phyloP scores from a whole-genome alignment of 37 sponge, comb jelly and placozoan genomes.

The Aplysina aerophoba region DNA sequence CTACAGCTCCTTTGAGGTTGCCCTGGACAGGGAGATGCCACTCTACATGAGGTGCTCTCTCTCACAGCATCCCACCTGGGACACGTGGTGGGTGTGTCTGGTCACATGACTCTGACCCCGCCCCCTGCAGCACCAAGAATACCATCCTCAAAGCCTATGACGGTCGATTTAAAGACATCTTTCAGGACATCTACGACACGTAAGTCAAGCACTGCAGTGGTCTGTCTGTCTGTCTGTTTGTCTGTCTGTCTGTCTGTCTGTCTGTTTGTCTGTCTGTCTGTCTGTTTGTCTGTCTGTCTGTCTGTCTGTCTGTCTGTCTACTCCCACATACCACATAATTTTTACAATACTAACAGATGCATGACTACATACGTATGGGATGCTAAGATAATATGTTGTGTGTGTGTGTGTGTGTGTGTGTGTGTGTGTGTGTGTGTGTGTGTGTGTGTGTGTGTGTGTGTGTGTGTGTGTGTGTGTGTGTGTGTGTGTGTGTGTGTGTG shows the following conservation, averaged over 20 bases:
- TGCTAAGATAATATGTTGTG: neutral
- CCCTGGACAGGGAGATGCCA: slow-evolving; percentile 84
- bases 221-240: neutral
- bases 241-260: slow-evolving; percentile 26
- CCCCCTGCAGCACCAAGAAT: slow-evolving; percentile 83
- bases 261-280: slow-evolving; percentile 37
- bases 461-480: slow-evolving; percentile 38
- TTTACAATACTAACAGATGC: no score
- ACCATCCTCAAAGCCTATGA: slow-evolving; percentile 95
- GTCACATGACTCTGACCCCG: neutral
- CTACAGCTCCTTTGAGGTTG: slow-evolving; percentile 86
- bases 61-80: no score
- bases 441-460: slow-evolving; percentile 43
- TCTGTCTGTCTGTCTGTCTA: neutral
- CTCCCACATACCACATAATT: no score
- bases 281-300: slow-evolving; percentile 33
- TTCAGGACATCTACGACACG: slow-evolving; percentile 86
- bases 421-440: slow-evolving; percentile 38
- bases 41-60: slow-evolving; percentile 82
- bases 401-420: slow-evolving; percentile 19
- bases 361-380: no score
- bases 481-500: neutral
- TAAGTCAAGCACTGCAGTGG: neutral
- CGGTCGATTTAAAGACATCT: slow-evolving; percentile 94
- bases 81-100: slow-evolving; percentile 1